These are phyloP conservation scores for Phalacrocorax brasilianus DNA, from an alignment of 2,113 vertebrate genomes.

Conservation along the genomic window DNA sequence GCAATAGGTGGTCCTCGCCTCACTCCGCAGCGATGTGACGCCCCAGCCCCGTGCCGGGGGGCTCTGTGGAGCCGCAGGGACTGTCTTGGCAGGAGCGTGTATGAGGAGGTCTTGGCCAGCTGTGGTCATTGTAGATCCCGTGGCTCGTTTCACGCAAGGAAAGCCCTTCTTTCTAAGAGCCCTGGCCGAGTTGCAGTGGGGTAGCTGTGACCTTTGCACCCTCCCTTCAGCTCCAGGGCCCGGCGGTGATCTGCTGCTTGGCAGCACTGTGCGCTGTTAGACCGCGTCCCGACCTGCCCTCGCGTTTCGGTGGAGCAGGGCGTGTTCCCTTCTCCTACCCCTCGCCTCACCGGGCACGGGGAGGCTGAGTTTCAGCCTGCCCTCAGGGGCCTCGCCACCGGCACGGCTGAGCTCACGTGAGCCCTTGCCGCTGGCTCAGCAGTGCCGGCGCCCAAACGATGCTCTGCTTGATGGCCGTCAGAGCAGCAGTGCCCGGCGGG, in stretches of 20 bases:
- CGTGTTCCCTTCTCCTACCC: background rate
- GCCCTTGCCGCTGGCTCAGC: background rate
- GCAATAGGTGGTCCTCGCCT: constrained; percentile 23
- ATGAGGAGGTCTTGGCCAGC: background rate
- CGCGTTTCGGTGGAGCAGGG: background rate
- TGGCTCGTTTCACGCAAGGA: background rate
- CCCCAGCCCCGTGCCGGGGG: background rate
- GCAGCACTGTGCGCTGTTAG: background rate
- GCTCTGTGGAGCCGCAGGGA: background rate
- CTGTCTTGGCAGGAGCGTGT: background rate
- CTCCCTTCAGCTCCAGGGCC: background rate
- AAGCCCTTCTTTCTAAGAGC: background rate
- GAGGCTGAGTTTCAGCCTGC: background rate
- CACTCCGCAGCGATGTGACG: constrained; percentile 38
- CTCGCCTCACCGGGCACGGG: background rate
- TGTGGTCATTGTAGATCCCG: background rate
- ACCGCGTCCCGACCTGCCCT: background rate
- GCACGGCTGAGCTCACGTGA: accelerated
- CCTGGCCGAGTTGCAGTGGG: background rate
- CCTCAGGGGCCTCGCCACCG: background rate
- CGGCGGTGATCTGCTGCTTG: background rate
- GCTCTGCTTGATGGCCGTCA: accelerated
- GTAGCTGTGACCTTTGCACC: background rate
- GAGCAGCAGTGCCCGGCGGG: background rate
- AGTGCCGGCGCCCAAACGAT: accelerated